Percentiles rank a stretch among this genome's conserved stretches.
Evolutionary conservation across 2,113 vertebrate species (phyloP).

Genomic region (Poeciliopsis turrubarensis): DNA sequence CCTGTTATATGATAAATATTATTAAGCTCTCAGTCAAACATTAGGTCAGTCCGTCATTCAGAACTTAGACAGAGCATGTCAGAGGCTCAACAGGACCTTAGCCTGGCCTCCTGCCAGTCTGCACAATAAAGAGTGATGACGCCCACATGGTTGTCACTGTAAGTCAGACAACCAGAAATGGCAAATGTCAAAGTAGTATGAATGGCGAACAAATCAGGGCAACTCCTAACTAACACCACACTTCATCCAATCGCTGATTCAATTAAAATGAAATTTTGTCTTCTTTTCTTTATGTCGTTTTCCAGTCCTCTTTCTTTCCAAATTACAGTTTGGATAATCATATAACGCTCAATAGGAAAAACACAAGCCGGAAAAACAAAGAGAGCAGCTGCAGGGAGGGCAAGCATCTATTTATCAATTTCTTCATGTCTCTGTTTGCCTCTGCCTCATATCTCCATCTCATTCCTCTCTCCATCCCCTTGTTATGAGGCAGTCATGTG

Average conservation of each 20-base stretch:
- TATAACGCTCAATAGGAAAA: constrained; percentile 27
- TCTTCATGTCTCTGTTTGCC: constrained; percentile 51
- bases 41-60: constrained; percentile 39
- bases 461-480: constrained; percentile 59
- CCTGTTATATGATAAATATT: constrained; percentile 17
- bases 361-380: constrained; percentile 45
- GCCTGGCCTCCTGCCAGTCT: constrained; percentile 38
- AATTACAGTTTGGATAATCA: constrained; percentile 54
- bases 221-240: constrained; percentile 19
- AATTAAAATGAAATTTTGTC: constrained; percentile 20
- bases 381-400: constrained; percentile 50
- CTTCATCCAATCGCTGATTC: constrained; percentile 45
- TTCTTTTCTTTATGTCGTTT: constrained; percentile 32
- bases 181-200: constrained; percentile 39
- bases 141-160: constrained; percentile 45
- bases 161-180: constrained; percentile 51
- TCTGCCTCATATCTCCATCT: constrained; percentile 59
- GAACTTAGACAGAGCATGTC: constrained; percentile 41
- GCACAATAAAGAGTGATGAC: constrained; percentile 41
- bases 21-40: constrained; percentile 22
- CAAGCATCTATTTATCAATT: constrained; percentile 67
- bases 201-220: constrained; percentile 16
- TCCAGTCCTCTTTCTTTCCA: constrained; percentile 26
- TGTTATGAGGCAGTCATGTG: constrained; percentile 78
- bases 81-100: constrained; percentile 48